phyloP scores from a whole-genome alignment of 2,797 vertebrate genomes.

The Trichosurus vulpecula region DNA sequence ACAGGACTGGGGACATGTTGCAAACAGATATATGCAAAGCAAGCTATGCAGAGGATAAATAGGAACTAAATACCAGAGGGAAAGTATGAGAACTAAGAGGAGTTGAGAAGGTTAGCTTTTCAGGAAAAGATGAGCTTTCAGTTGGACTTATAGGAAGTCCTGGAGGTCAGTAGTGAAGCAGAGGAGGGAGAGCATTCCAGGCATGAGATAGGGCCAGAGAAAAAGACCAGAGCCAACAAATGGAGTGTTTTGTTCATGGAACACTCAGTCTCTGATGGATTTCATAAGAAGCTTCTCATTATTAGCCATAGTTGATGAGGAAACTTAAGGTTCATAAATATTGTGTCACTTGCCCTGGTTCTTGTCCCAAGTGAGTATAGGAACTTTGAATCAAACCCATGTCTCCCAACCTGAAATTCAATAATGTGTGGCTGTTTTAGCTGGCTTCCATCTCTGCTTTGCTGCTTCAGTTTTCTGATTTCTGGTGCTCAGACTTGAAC shows the following conservation, averaged over 20 bases:
- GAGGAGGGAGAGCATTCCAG: neutral
- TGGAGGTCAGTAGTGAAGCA: neutral
- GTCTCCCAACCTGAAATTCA: neutral
- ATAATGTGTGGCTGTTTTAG: neutral
- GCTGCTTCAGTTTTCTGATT: neutral
- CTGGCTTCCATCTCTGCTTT: neutral
- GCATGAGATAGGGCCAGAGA: neutral
- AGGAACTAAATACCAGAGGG: neutral
- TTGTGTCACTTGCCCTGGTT: neutral
- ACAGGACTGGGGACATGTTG: too few relatives aligned
- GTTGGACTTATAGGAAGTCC: neutral
- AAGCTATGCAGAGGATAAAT: neutral
- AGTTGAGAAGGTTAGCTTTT: neutral
- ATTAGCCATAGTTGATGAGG: neutral
- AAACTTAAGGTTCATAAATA: neutral
- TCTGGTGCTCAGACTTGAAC: neutral
- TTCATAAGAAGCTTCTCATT: neutral
- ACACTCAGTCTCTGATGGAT: neutral
- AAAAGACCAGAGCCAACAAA: neutral
- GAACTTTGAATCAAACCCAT: neutral
- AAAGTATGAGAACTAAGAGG: neutral
- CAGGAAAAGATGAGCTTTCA: neutral
- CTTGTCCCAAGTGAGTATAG: neutral
- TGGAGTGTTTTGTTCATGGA: neutral
- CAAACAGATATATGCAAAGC: neutral